A percentile compares a stretch with the other conserved stretches of the same genome.
Evolutionary conservation across 2,113 vertebrate species (phyloP).

Genomic region (Rhinoderma darwinii): DNA sequence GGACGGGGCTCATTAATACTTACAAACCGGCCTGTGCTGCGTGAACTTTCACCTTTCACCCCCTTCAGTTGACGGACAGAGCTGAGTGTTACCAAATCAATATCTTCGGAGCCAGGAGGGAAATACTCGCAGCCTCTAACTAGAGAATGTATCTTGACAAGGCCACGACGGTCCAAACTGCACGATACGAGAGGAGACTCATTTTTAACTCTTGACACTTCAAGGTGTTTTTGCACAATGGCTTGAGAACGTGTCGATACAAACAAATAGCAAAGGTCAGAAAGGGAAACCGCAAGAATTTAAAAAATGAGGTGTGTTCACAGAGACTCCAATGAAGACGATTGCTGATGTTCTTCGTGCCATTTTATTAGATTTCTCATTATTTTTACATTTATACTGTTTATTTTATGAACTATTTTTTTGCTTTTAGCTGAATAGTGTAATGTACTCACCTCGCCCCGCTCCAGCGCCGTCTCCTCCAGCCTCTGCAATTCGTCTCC

Average conservation of each 20-base stretch:
- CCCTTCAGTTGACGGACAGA: conserved; percentile 70
- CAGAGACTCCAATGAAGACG: not conserved
- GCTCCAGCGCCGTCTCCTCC: too few species aligned
- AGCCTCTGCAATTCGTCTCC: too few species aligned
- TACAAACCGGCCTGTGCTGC: conserved; percentile 63
- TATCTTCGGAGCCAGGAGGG: conserved; percentile 79
- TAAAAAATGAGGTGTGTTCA: conserved; percentile 68
- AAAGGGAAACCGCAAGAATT: conserved; percentile 69
- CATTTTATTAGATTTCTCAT: not conserved
- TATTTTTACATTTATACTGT: not conserved
- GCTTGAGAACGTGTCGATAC: conserved; percentile 72
- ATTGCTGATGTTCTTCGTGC: not conserved
- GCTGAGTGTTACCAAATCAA: conserved; percentile 79
- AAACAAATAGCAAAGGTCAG: conserved; percentile 79
- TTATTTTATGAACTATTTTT: too few species aligned
- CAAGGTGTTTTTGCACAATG: conserved; percentile 74
- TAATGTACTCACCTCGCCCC: too few species aligned
- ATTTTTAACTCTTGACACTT: conserved; percentile 80
- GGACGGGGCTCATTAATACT: conserved; percentile 74
- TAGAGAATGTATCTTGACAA: conserved; percentile 81
- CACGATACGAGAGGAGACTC: conserved; percentile 71
- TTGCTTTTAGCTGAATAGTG: too few species aligned
- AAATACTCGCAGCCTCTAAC: conserved; percentile 80
- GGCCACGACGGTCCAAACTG: conserved; percentile 76
- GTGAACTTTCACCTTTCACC: conserved; percentile 77